Evolutionary conservation across 1,140 invertebrate species (phyloP).

Genomic region (Drosophila funebris): DNA sequence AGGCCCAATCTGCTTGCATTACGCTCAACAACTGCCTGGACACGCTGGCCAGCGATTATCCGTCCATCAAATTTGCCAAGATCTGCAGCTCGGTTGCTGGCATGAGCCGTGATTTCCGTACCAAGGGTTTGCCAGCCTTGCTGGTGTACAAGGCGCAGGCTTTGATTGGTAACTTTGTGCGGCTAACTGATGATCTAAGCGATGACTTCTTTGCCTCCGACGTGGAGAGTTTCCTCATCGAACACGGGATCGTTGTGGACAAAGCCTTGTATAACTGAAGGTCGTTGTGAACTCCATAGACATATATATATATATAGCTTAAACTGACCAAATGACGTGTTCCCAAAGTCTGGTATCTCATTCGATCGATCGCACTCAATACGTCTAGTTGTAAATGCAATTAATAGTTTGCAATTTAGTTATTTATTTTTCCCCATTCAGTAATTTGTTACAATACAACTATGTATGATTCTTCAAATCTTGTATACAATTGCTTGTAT

Average conservation of each 20-base stretch:
- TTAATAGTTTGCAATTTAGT: constrained; percentile 41
- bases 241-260: constrained; percentile 91
- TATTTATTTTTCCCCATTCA: constrained; percentile 69
- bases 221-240: constrained; percentile 94
- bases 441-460: constrained; percentile 64
- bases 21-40: constrained; percentile 94
- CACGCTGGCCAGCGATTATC: constrained; percentile 91
- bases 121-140: constrained; percentile 95
- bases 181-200: constrained; percentile 93
- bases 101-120: constrained; percentile 93
- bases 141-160: constrained; percentile 95
- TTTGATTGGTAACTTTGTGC: constrained; percentile 96
- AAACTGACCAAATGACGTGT: constrained; percentile 68
- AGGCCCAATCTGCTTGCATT: constrained; percentile 89
- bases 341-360: constrained; percentile 29
- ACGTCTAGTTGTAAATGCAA: constrained; percentile 5
- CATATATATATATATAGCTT: too few species aligned
- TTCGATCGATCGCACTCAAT: constrained; percentile 30
- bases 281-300: not conserved
- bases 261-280: constrained; percentile 84
- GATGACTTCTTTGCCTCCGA: constrained; percentile 96
- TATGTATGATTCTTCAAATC: constrained; percentile 52
- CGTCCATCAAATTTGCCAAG: constrained; percentile 95
- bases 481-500: constrained; percentile 48
- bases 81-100: constrained; percentile 90